phyloP scores from a whole-genome alignment of 2,797 vertebrate species.

The Tapirus indicus region DNA sequence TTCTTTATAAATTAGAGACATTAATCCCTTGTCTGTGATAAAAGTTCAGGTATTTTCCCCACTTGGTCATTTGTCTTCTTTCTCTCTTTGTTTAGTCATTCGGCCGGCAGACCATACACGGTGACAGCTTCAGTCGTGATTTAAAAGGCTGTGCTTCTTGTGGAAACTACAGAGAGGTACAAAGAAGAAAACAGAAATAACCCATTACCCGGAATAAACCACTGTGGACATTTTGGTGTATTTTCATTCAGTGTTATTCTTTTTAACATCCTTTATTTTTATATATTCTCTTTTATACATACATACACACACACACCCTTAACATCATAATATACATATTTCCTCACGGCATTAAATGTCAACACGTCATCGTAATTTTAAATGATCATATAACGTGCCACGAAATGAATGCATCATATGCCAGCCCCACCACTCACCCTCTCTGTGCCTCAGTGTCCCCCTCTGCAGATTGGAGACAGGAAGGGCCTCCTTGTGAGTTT shows the following conservation, averaged over 20 bases:
- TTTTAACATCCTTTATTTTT: neutral
- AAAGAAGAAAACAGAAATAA: neutral
- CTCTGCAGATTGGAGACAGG: neutral
- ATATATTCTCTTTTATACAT: neutral
- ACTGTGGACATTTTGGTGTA: neutral
- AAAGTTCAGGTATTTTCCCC: neutral
- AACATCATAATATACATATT: neutral
- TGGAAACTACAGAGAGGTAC: neutral
- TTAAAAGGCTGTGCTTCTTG: neutral
- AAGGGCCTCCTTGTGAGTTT: neutral
- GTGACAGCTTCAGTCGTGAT: neutral
- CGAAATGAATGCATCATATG: neutral
- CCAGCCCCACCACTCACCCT: neutral
- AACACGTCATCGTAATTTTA: neutral
- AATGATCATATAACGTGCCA: too few species aligned
- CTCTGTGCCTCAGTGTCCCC: neutral
- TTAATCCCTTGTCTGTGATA: neutral
- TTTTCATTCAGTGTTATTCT: neutral
- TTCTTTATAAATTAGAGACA: neutral
- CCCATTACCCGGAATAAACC: neutral
- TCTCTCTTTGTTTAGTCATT: neutral
- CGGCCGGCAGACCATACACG: neutral
- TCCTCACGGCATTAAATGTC: neutral
- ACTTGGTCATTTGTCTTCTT: neutral
- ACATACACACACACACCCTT: neutral